Evolutionary conservation across 2,113 vertebrate species (phyloP).

Genomic region (Tenebrosternarchus preto): DNA sequence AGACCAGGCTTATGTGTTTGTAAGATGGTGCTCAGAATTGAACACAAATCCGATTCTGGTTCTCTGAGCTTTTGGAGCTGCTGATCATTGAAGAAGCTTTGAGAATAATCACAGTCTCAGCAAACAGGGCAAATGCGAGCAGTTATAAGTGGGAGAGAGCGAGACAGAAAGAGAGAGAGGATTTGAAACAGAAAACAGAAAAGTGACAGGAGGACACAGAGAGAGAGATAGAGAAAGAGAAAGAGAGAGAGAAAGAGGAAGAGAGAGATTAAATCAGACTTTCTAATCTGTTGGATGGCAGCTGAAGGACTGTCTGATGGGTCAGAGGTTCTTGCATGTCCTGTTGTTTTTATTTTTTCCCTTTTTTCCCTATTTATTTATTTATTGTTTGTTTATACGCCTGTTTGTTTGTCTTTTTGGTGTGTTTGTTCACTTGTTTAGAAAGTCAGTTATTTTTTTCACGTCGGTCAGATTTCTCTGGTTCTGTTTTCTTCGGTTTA

Average conservation of each 20-base stretch:
- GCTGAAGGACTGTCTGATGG: not conserved
- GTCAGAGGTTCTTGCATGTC: not conserved
- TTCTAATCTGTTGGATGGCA: not conserved
- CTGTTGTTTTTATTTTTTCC: not conserved
- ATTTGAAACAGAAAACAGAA: not conserved
- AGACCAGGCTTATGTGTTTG: not conserved
- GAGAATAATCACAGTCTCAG: not conserved
- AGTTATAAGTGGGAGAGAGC: not conserved
- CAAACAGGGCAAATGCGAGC: not conserved
- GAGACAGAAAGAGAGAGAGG: not conserved
- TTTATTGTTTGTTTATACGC: too few species aligned
- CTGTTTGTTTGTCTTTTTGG: too few species aligned
- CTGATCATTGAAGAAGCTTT: conserved; percentile 4
- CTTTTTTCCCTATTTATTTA: not conserved
- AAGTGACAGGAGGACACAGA: not conserved
- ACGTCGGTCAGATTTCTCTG: too few species aligned
- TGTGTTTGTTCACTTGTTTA: too few species aligned
- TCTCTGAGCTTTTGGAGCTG: not conserved
- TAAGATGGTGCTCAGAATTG: conserved; percentile 1
- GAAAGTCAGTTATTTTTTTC: too few species aligned
- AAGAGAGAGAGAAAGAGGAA: not conserved
- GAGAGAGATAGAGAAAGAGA: not conserved
- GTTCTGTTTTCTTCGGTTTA: too few species aligned
- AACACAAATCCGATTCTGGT: not conserved
- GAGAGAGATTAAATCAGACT: not conserved